Evolutionary conservation across 2,113 vertebrate genomes (phyloP), one percentile per base, ranked within the genome.

Genomic region (Corythaixoides concolor): DNA sequence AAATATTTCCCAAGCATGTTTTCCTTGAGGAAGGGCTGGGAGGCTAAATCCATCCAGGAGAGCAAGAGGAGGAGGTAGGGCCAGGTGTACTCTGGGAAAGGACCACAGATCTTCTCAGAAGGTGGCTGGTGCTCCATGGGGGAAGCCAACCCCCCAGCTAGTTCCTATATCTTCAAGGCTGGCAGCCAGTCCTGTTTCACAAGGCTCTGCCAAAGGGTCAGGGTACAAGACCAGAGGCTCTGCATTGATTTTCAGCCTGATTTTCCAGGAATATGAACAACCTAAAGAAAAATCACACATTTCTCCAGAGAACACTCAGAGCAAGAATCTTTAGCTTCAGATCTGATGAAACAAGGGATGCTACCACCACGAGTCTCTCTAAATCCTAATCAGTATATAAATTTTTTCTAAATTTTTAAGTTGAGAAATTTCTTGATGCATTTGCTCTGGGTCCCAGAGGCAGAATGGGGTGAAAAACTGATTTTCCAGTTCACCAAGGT

Each of bases 321-420:
- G 17, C 43, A 35, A 15, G n/a, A 21, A 18, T 1, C 17, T 63
- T 32, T 23, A 37, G 26, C 67, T 75, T 47, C 1, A 2, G 35
- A 18, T 33, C 24, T 28, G 80, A 14, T 10, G 24, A 66, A 35
- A 22, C 50, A 37, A 9, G 58, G 37, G 56, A 28, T 22, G 49
- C 13, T 52, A 23, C 32, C 23, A 41, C 32, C 59, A 5, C 0
- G 1, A n/a, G 4, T 12, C 19, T 47, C 67, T 28, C 11, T 19
- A n/a, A 58, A 24, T 43, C 41, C 41, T 43, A 10, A 43, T 23
- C 17, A 13, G 11, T n/a, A 37, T 19, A 32, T 8, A 15, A n/a
- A n/a, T n/a, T n/a, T 28, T 27, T 12, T 8, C n/a, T 26, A 15
- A 24, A 16, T 17, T 52, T 30, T 52, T 49, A 55, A 15, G 24